A percentile compares a stretch with the other conserved stretches of the same genome.
Evolutionary conservation across 2,113 vertebrate genomes (phyloP).

Genomic region (Xenopus laevis): DNA sequence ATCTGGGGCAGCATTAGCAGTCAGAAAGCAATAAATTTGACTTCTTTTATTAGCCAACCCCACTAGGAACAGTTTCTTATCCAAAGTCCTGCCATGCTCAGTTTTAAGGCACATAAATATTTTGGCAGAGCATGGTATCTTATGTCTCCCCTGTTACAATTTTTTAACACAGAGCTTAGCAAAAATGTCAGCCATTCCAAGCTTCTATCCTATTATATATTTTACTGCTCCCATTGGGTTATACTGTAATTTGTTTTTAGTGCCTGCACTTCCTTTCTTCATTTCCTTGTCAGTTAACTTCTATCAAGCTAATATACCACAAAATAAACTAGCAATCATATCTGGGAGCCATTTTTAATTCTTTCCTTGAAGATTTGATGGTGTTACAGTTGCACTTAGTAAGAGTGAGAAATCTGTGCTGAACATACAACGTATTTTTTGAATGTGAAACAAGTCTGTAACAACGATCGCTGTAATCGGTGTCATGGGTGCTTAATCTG

Average conservation of each 20-base stretch:
- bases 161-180: conserved; percentile 49
- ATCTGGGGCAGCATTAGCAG: conserved; percentile 51
- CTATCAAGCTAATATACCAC: conserved; percentile 24
- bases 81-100: conserved; percentile 53
- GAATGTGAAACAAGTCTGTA: too few relatives aligned
- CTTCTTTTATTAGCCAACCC: conserved; percentile 52
- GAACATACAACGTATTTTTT: too few relatives aligned
- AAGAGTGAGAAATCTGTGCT: too few relatives aligned
- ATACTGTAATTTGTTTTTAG: conserved; percentile 49
- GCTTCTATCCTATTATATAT: conserved; percentile 47
- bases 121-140: conserved; percentile 51
- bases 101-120: conserved; percentile 59
- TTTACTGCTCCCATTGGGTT: conserved; percentile 26
- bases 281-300: conserved; percentile 41
- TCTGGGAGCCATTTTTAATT: conserved; percentile 9
- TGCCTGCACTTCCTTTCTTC: conserved; percentile 43
- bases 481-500: too few relatives aligned
- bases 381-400: too few relatives aligned
- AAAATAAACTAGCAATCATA: conserved; percentile 25
- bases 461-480: too few relatives aligned
- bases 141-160: conserved; percentile 48
- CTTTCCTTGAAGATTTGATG: conserved; percentile 16
- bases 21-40: conserved; percentile 52
- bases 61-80: conserved; percentile 53
- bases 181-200: conserved; percentile 50